Evolutionary conservation across 2,113 vertebrate species (phyloP).

Genomic region (Leiothrix lutea): DNA sequence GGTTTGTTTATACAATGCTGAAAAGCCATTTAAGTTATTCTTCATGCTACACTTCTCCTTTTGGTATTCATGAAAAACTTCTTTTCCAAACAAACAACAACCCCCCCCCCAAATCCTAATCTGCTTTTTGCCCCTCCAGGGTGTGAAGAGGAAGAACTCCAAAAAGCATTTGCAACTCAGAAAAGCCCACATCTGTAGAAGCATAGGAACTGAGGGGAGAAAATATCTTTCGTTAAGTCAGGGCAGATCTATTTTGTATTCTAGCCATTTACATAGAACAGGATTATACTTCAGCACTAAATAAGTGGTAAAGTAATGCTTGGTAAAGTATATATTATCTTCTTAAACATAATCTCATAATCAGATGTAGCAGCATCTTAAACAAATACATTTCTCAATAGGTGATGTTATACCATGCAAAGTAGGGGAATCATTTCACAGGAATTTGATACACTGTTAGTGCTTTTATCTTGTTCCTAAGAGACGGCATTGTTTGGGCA

Average conservation of each 20-base stretch:
- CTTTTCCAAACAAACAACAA: constrained; percentile 32
- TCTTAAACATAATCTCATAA: constrained; percentile 69
- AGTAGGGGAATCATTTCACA: constrained; percentile 13
- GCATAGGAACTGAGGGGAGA: background rate
- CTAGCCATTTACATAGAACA: constrained; percentile 41
- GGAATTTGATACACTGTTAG: constrained; percentile 47
- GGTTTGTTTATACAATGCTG: constrained; percentile 32
- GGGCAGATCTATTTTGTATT: constrained; percentile 9
- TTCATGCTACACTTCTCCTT: constrained; percentile 34
- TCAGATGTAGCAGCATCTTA: constrained; percentile 65
- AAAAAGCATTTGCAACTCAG: background rate
- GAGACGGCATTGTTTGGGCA: background rate
- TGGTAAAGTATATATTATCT: constrained; percentile 60
- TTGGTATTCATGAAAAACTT: constrained; percentile 47
- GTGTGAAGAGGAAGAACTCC: background rate
- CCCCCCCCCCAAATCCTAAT: background rate
- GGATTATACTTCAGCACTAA: constrained; percentile 48
- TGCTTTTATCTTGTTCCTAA: constrained; percentile 42
- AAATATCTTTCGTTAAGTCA: background rate
- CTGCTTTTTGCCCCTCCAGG: constrained; percentile 26
- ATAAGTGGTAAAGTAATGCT: constrained; percentile 49
- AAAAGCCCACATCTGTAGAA: background rate
- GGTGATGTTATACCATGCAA: constrained; percentile 45
- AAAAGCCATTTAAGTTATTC: constrained; percentile 59
- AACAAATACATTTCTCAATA: constrained; percentile 54